Conservation (phyloP, 1,140 invertebrate genomes). For the Drosophila melanica region DNA sequence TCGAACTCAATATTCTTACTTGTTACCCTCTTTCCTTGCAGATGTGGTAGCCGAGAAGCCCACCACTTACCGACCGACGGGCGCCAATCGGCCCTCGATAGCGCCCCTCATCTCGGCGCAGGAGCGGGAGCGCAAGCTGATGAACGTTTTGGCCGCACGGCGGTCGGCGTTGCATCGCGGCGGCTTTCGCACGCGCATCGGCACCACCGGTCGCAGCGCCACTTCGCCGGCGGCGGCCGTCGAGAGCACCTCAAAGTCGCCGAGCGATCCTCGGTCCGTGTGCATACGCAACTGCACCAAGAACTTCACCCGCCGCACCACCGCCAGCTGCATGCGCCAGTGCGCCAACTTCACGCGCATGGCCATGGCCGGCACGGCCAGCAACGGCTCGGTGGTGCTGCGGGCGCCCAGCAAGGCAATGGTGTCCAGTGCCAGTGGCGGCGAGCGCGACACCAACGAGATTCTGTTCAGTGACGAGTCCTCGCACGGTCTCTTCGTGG, state of each 20-base stretch:
- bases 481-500: slow-evolving; percentile 77
- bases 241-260: slow-evolving; percentile 75
- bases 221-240: slow-evolving; percentile 55
- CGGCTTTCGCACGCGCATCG: slow-evolving; percentile 83
- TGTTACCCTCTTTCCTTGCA: slow-evolving; percentile 19
- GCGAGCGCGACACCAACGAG: slow-evolving; percentile 77
- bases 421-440: background rate
- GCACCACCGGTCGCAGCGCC: slow-evolving; percentile 71
- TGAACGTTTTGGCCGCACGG: slow-evolving; percentile 85
- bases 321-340: slow-evolving; percentile 80
- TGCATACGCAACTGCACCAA: slow-evolving; percentile 83
- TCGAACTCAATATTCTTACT: too few relatives aligned
- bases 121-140: slow-evolving; percentile 85
- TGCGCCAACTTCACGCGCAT: slow-evolving; percentile 77
- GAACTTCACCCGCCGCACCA: slow-evolving; percentile 81
- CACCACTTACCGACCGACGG: slow-evolving; percentile 67
- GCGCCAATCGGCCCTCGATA: slow-evolving; percentile 54
- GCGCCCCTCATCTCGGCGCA: slow-evolving; percentile 65
- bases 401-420: slow-evolving; percentile 23
- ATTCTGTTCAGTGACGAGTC: slow-evolving; percentile 82
- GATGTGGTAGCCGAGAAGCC: slow-evolving; percentile 72
- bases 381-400: slow-evolving; percentile 39
- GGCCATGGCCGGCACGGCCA: slow-evolving; percentile 55
- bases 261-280: slow-evolving; percentile 73
- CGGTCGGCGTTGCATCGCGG: slow-evolving; percentile 83